phyloP scores from a whole-genome alignment of 1,140 invertebrate genomes.

The Musca vetustissima region DNA sequence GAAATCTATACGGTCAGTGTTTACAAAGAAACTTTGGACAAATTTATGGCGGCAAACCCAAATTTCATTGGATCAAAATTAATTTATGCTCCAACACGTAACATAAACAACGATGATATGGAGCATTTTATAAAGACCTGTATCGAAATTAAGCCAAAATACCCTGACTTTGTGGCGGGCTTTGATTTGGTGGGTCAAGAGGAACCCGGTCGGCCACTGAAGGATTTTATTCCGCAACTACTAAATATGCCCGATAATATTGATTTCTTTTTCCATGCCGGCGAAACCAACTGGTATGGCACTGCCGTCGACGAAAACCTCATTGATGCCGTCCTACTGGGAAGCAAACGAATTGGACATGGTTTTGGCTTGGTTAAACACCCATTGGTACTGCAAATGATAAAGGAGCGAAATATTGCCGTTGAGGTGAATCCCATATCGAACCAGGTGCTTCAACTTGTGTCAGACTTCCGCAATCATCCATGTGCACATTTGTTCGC shows the following conservation, averaged over 20 bases:
- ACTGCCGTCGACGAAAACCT: constrained; percentile 69
- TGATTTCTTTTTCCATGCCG: constrained; percentile 78
- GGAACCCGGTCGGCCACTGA: constrained; percentile 63
- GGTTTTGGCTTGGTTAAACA: constrained; percentile 75
- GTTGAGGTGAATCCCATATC: too few relatives aligned
- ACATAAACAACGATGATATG: constrained; percentile 49
- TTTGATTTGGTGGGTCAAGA: too few relatives aligned
- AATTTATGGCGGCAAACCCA: constrained; percentile 62
- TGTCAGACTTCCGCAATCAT: constrained; percentile 79
- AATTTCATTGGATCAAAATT: too few relatives aligned
- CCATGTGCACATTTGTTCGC: constrained; percentile 70
- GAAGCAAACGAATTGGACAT: constrained; percentile 69
- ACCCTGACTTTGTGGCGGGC: constrained; percentile 63
- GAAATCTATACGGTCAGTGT: constrained; percentile 63
- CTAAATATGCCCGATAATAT: constrained; percentile 60
- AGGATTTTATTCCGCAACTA: constrained; percentile 63
- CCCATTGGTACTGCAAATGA: too few relatives aligned
- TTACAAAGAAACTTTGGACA: constrained; percentile 61
- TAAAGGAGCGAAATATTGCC: too few relatives aligned
- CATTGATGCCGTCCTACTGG: constrained; percentile 77
- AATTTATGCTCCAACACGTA: constrained; percentile 69
- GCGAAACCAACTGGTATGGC: constrained; percentile 78
- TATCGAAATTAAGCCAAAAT: constrained; percentile 56
- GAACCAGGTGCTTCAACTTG: constrained; percentile 74
- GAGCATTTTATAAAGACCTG: constrained; percentile 58